Evolutionary conservation across 2,888 invertebrate genomes (phyloP), one percentile per base, ranked within the genome.

Genomic region (Nebria brevicollis): DNA sequence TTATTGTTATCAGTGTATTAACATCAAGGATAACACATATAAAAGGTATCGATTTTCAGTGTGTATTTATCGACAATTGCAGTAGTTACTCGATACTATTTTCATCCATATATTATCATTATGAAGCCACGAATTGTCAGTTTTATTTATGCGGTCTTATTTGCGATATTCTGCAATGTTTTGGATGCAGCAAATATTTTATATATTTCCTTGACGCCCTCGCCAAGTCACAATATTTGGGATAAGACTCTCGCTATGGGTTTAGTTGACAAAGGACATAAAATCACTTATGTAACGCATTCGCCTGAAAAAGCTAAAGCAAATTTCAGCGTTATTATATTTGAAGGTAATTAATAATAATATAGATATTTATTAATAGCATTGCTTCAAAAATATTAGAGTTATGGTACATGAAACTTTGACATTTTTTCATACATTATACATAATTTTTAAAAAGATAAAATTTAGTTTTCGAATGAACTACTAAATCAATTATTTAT

Each of bases 151-250:
- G 54, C 54, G 54, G 4, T 54, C 0, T 34, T 34, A 7, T 2
- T 54, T 54, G 54, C 54, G 4, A 54, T 13, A 54, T 11, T 54
- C 8, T 54, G 54, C 54, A 54, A 54, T 54, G 54, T 54, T 54
- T 8, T 8, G 54, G 1, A 54, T 54, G 8, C 54, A 13, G 82
- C 82, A 64, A 84, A 84, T 66, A 83, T 84, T 75, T 75, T 84
- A 41, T 82, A 73, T 68, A 25, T 84, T 25, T 75, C 83, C 6
- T n/a, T 82, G 34, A n/a, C 82, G 25, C 8, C 81, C 10, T 83
- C 84, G 10, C 83, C 82, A 0, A 84, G 84, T 74, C 84, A 84
- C 66, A 75, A 83, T 68, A 75, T 84, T 13, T 84, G 83, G 83
- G 82, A 83, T 77, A 66, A 80, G 25, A 81, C 82, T 6, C 73